Evolutionary conservation across 2,888 invertebrate species (phyloP).

Genomic region (Ischnus inquisitorius): DNA sequence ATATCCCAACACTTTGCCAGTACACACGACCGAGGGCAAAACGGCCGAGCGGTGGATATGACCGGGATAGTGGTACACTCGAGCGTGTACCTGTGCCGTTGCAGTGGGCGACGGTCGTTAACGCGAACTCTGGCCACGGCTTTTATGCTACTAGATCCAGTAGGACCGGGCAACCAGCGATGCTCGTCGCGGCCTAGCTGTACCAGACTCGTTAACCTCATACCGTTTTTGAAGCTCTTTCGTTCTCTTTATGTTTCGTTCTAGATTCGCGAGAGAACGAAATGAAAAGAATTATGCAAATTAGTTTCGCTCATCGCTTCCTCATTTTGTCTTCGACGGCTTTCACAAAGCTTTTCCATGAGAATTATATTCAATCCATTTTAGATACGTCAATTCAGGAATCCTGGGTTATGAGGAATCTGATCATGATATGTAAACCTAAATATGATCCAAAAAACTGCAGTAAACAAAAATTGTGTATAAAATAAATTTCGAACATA

Average conservation of each 20-base stretch:
- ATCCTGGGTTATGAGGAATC: too few species aligned
- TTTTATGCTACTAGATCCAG: slow-evolving; percentile 51
- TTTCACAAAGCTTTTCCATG: too few species aligned
- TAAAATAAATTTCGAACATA: too few species aligned
- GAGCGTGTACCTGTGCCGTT: slow-evolving; percentile 28
- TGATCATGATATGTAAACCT: too few species aligned
- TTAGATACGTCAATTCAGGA: too few species aligned
- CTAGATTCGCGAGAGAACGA: not conserved
- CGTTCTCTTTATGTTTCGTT: slow-evolving; percentile 7
- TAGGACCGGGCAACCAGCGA: slow-evolving; percentile 5
- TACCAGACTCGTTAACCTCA: slow-evolving; percentile 60
- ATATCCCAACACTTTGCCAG: slow-evolving; percentile 51
- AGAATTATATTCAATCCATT: too few species aligned
- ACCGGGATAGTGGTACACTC: slow-evolving; percentile 12
- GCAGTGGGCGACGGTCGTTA: slow-evolving; percentile 76
- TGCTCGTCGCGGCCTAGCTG: slow-evolving; percentile 36
- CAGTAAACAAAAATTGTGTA: too few species aligned
- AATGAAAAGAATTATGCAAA: not conserved
- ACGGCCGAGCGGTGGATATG: slow-evolving; percentile 3
- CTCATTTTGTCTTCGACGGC: too few species aligned
- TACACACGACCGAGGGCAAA: slow-evolving; percentile 33
- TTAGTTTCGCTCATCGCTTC: too few species aligned
- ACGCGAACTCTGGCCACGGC: slow-evolving; percentile 74
- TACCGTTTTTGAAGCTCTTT: slow-evolving; percentile 37
- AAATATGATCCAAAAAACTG: too few species aligned